Conservation (phyloP, 2,888 invertebrate species). For the Leistus spinibarbis region DNA sequence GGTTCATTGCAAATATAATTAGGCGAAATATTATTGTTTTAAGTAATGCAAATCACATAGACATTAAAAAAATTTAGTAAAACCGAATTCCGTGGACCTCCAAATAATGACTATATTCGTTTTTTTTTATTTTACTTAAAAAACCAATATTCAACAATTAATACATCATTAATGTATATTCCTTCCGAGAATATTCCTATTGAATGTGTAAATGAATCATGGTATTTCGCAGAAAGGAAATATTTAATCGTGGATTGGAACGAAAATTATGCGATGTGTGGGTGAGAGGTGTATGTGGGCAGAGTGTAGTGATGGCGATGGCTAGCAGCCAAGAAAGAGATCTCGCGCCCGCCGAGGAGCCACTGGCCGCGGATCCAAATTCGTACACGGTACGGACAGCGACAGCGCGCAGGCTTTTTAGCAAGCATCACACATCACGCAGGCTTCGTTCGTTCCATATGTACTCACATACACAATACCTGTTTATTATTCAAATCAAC, state of each 20-base stretch:
- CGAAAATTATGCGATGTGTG: not conserved
- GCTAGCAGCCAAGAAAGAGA: conserved; percentile 25
- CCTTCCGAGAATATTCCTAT: not conserved
- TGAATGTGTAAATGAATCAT: not conserved
- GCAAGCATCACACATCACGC: conserved; percentile 10
- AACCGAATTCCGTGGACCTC: no score
- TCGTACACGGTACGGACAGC: conserved; percentile 22
- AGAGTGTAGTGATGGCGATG: conserved; percentile 5
- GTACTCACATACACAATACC: conserved; percentile 19
- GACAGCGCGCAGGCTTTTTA: conserved; percentile 1
- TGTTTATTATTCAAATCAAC: conserved; percentile 38
- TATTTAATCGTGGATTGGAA: not conserved
- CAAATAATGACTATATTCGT: no score
- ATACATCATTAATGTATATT: no score
- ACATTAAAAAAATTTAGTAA: no score
- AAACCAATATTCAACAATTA: no score
- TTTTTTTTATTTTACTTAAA: no score
- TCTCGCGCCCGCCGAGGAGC: conserved; percentile 13
- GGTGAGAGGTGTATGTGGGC: not conserved
- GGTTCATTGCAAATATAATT: no score
- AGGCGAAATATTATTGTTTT: no score
- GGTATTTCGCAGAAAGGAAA: not conserved
- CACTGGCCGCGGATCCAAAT: conserved; percentile 28
- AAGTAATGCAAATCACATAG: no score
- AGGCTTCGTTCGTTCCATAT: not conserved